A percentile compares a stretch with the other conserved stretches of the same genome.
Evolutionary conservation across 2,797 vertebrate species (phyloP).

Genomic region (Propithecus perrieri): DNA sequence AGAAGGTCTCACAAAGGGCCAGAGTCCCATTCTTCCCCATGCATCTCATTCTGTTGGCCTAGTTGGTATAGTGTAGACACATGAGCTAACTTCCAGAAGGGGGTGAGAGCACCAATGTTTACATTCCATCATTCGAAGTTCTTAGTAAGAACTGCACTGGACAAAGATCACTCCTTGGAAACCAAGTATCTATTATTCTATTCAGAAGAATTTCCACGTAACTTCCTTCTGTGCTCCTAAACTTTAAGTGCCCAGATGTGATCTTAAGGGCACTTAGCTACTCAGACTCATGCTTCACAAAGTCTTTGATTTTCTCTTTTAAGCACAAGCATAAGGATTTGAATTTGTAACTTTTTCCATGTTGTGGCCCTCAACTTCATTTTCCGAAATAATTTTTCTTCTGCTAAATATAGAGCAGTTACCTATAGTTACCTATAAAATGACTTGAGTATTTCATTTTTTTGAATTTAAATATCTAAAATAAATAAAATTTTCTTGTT

Average conservation of each 20-base stretch:
- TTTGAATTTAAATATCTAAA: neutral
- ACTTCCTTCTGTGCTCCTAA: constrained; percentile 25
- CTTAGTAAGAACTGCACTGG: neutral
- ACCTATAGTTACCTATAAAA: neutral
- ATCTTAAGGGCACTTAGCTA: neutral
- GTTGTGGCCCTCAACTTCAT: neutral
- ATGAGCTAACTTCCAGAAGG: neutral
- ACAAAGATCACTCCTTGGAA: neutral
- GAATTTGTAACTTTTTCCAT: neutral
- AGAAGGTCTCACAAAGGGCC: neutral
- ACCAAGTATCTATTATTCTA: neutral
- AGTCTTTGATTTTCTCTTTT: constrained; percentile 40
- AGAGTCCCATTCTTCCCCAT: neutral
- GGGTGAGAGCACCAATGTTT: neutral
- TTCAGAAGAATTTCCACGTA: constrained; percentile 21
- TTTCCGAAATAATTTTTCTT: neutral
- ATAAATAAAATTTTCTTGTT: neutral
- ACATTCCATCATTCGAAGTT: neutral
- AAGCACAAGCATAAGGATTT: neutral
- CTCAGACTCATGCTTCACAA: neutral
- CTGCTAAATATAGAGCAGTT: constrained; percentile 23
- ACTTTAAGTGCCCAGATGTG: constrained; percentile 32
- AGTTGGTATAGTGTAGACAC: neutral
- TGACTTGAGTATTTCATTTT: neutral
- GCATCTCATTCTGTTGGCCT: neutral